Evolutionary conservation across 1,140 invertebrate species (phyloP), one percentile per base, ranked within the genome.

Genomic region (Andrena cerasifolii): DNA sequence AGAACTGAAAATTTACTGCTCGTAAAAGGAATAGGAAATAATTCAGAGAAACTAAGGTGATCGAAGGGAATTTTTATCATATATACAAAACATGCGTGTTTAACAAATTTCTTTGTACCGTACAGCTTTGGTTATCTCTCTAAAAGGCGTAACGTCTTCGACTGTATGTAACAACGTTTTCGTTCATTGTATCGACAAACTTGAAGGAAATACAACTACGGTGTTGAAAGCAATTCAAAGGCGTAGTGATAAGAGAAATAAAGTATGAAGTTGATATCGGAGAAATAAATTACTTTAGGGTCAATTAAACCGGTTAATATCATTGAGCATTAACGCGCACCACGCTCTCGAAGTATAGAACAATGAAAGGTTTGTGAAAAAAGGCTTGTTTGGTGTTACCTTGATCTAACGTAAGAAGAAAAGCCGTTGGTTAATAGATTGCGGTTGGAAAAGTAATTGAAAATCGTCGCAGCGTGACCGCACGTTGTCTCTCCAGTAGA

Each of bases 401-500:
- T 76, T 68, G 67, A 47, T 58, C 6, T 58, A 68, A 47, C 36
- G 63, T 33, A 53, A 28, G 3, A 56, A 28, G 21, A 72, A 59
- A 36, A 47, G 5, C 21, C n/a, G 43, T 47, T 51, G 40, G 67
- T 82, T 51, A 33, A 62, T 7, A 68, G 36, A 70, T 77, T 24
- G 24, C n/a, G 45, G 53, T 65, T 40, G 24, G n/a, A 47, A 79
- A 49, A 70, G 45, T 33, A 68, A 49, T 68, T 74, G 82, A 84
- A 84, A 67, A 80, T 84, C 83, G 83, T 33, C 53, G 51, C 62
- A 56, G 54, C 54, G 78, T 76, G 77, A 83, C 72, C 33, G 76
- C 87, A 89, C 89, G 88, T 87, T 89, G 87, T 85, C 84, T 85
- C 68, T 47, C 49, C 40, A 79, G 47, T 43, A 59, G 78, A 89